These are phyloP conservation scores for Panurus biarmicus DNA, from an alignment of 2,113 vertebrate species.

Conservation along the genomic window DNA sequence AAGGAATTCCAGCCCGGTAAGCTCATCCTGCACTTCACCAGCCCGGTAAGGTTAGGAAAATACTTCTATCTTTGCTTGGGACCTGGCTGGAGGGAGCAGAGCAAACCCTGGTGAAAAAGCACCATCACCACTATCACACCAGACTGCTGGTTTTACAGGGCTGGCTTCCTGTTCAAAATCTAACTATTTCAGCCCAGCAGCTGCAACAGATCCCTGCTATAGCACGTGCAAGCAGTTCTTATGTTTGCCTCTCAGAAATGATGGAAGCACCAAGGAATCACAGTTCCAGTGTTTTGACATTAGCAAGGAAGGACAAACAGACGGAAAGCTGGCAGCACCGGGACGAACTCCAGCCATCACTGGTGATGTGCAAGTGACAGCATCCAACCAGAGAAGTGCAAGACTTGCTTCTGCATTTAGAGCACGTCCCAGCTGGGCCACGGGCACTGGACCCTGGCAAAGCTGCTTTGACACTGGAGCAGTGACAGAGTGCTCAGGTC, in stretches of 20 bases:
- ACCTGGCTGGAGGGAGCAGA: background rate
- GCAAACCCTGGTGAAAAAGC: background rate
- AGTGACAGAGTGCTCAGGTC: fast-evolving
- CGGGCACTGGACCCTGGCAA: no score
- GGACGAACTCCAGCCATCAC: background rate
- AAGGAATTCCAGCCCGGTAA: background rate
- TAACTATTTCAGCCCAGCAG: background rate
- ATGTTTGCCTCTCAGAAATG: background rate
- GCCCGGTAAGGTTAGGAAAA: fast-evolving
- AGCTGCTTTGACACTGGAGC: background rate
- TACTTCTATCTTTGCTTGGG: background rate
- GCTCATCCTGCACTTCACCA: fast-evolving
- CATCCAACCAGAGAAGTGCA: background rate
- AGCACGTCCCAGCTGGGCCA: background rate
- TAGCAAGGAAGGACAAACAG: background rate
- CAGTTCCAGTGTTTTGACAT: background rate
- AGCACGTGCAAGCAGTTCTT: background rate
- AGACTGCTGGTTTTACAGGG: background rate
- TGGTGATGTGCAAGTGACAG: background rate
- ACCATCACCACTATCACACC: background rate
- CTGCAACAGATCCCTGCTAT: background rate
- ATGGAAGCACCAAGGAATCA: background rate
- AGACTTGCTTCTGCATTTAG: background rate
- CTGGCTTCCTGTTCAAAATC: background rate
- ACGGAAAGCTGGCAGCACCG: background rate